Evolutionary conservation across 2,888 invertebrate genomes (phyloP), one percentile per base, ranked within the genome.

Genomic region (Eristalis arbustorum): DNA sequence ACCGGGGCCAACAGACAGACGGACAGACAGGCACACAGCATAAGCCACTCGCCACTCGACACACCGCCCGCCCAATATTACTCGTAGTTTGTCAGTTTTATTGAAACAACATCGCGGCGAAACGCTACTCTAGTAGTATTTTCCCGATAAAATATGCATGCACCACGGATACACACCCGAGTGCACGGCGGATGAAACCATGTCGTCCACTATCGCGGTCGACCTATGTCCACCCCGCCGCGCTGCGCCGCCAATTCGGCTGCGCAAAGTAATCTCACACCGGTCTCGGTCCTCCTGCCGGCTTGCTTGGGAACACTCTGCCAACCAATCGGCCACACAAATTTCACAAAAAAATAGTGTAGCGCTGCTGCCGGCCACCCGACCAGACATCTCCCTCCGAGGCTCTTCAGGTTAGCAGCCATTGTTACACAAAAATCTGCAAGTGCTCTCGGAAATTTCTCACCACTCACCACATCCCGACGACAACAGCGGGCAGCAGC

Each of bases 41-140:
- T 49, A 49, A 49, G 72, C 31, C 62, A 79, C 37, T 79, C 63
- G 25, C 62, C 23, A 23, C 11, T 10, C 22, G 37, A 42, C 76
- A 42, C 76, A 61, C 42, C 82, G 66, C 42, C 85, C 83, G 79
- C 71, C 49, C 71, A 61, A 84, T 84, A 84, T 84, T 79, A n/a
- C 42, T 42, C 42, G 42, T 42, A 76, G 78, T 79, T 88, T 88
- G 88, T 88, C 88, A 80, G 88, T 84, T 88, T 84, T 88, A 88
- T 88, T 88, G 88, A 76, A 84, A 84, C 87, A 88, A 80, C 88
- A 84, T 84, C 74, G 49, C 49, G 18, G 80, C 37, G 80, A 76
- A 76, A 88, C 72, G 88, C 88, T 88, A 88, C 88, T 80, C 88
- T 84, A 88, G 88, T 88, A 88, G 88, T 88, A 88, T 84, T 73